phyloP scores from a whole-genome alignment of 2,113 vertebrate genomes.

The Nycticorax nycticorax region DNA sequence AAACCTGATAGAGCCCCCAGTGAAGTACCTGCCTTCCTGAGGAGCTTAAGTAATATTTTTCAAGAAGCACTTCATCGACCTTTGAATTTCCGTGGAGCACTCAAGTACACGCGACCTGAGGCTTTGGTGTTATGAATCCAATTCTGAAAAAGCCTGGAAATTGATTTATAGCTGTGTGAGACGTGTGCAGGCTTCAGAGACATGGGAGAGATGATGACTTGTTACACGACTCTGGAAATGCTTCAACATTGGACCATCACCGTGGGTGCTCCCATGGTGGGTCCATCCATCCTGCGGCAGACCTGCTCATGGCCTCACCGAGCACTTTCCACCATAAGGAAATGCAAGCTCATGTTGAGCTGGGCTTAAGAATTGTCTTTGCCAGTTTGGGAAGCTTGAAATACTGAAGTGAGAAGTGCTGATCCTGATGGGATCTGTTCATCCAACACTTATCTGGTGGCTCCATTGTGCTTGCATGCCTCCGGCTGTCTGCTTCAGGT shows the following conservation, averaged over 20 bases:
- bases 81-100: not conserved
- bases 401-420: not conserved
- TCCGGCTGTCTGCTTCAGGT: not conserved
- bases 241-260: not conserved
- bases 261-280: fast-evolving
- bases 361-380: not conserved
- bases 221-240: not conserved
- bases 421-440: fast-evolving
- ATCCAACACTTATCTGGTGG: not conserved
- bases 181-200: not conserved
- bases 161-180: not conserved
- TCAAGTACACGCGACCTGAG: fast-evolving
- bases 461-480: not conserved
- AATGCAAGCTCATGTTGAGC: not conserved
- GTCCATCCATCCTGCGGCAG: not conserved
- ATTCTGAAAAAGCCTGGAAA: not conserved
- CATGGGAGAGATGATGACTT: not conserved
- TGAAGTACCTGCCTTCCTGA: not conserved
- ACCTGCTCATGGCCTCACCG: fast-evolving
- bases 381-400: not conserved
- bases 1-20: not conserved
- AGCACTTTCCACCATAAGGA: not conserved
- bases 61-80: not conserved
- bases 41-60: not conserved
- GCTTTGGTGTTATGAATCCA: not conserved